A percentile compares a stretch with the other conserved stretches of the same genome.
Evolutionary conservation across 2,888 invertebrate genomes (phyloP).

Genomic region (Limulus polyphemus): DNA sequence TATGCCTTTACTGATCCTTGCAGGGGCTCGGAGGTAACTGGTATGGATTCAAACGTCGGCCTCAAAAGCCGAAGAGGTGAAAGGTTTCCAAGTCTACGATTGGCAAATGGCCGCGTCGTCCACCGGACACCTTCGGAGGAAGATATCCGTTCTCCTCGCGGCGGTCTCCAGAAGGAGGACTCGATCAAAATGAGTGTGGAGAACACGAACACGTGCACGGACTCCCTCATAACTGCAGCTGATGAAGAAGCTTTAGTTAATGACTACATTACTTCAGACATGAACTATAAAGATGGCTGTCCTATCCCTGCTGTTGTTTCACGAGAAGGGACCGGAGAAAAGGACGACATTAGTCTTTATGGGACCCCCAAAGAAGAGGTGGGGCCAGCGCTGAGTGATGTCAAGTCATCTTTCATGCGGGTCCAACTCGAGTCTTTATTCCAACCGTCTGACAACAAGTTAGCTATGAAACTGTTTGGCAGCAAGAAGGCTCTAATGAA

Average conservation of each 20-base stretch:
- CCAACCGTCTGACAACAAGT: constrained; percentile 98
- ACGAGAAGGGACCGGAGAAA: constrained; percentile 43
- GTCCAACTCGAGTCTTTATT: constrained; percentile 93
- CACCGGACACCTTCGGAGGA: constrained; percentile 43
- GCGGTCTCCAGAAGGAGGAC: not conserved
- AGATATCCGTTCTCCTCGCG: constrained; percentile 40
- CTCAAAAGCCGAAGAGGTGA: constrained; percentile 33
- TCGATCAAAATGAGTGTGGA: constrained; percentile 2
- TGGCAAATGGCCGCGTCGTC: constrained; percentile 52
- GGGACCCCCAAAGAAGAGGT: constrained; percentile 97
- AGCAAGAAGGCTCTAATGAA: constrained; percentile 98
- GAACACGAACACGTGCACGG: constrained; percentile 62
- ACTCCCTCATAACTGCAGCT: constrained; percentile 84
- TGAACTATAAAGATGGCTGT: constrained; percentile 46
- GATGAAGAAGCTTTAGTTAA: constrained; percentile 70
- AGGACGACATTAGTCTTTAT: constrained; percentile 93
- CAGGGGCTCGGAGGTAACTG: too few relatives aligned
- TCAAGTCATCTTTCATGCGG: constrained; percentile 70
- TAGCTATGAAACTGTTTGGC: constrained; percentile 99
- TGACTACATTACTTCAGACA: constrained; percentile 53
- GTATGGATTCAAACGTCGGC: too few relatives aligned
- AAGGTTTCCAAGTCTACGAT: constrained; percentile 57
- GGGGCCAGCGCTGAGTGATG: constrained; percentile 51
- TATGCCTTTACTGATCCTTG: too few relatives aligned
- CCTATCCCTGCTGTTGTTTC: too few relatives aligned